phyloP scores from a whole-genome alignment of 2,888 invertebrate species.

The Ormia ochracea region DNA sequence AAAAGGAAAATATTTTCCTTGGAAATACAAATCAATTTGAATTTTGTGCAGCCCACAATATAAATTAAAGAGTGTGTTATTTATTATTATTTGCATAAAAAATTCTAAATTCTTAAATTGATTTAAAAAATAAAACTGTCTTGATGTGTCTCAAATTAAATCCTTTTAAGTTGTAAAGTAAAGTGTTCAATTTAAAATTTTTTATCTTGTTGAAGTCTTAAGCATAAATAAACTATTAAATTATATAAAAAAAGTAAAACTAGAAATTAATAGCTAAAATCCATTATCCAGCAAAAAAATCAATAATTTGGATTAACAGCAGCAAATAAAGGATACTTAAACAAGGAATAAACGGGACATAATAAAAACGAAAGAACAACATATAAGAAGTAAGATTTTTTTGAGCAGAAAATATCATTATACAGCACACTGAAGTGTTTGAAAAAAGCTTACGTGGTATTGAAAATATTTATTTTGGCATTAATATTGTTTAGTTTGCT shows the following conservation, averaged over 20 bases:
- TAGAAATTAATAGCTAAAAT: neutral
- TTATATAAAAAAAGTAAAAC: constrained; percentile 10
- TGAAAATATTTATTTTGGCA: neutral
- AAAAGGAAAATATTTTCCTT: constrained; percentile 51
- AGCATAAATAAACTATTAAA: neutral
- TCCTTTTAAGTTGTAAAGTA: neutral
- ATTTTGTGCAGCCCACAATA: neutral
- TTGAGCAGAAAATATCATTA: neutral
- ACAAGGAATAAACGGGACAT: constrained; percentile 56
- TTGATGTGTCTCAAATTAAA: neutral
- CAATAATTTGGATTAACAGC: constrained; percentile 75
- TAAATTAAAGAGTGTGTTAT: neutral
- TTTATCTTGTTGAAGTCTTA: neutral
- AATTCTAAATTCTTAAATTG: neutral
- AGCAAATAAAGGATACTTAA: constrained; percentile 57
- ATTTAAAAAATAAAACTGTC: neutral
- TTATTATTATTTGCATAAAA: neutral
- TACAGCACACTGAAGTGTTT: neutral
- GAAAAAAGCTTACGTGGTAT: neutral
- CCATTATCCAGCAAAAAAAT: constrained; percentile 65
- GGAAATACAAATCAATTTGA: constrained; percentile 12
- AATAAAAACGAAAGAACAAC: neutral
- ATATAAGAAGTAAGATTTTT: constrained; percentile 47
- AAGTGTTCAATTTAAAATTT: constrained; percentile 29
- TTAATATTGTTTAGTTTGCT: too few species aligned